Conservation (phyloP, 2,797 vertebrate species). For the Schizopygopsis malacanthus region DNA sequence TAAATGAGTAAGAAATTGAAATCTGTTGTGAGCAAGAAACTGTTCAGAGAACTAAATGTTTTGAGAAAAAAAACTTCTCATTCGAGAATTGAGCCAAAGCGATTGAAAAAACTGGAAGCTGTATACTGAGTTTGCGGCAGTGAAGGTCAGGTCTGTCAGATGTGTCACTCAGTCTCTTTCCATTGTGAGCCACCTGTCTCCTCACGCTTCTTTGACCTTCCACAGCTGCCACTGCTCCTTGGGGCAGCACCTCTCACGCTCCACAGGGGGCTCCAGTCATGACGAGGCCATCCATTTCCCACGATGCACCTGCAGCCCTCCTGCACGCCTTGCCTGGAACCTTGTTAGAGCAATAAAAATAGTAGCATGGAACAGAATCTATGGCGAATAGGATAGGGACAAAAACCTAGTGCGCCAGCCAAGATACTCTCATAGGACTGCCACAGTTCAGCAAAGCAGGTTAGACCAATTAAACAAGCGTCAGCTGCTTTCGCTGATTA, state of each 20-base stretch:
- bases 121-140: background rate
- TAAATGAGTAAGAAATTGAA: background rate
- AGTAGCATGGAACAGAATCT: slow-evolving; percentile 53
- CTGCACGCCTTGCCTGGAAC: slow-evolving; percentile 25
- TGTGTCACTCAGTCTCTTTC: slow-evolving; percentile 4
- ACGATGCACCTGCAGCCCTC: slow-evolving; percentile 49
- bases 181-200: slow-evolving; percentile 36
- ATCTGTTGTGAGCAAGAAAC: background rate
- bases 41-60: background rate
- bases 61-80: background rate
- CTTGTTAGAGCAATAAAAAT: slow-evolving; percentile 62
- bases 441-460: slow-evolving; percentile 60
- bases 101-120: background rate
- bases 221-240: slow-evolving; percentile 48
- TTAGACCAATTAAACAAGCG: slow-evolving; percentile 61
- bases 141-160: slow-evolving; percentile 21
- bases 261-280: slow-evolving; percentile 5
- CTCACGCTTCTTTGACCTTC: slow-evolving; percentile 30
- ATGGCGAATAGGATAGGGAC: slow-evolving; percentile 42
- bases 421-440: slow-evolving; percentile 39
- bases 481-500: slow-evolving; percentile 62
- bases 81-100: background rate
- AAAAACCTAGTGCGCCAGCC: slow-evolving; percentile 26
- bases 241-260: slow-evolving; percentile 21
- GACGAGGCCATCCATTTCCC: slow-evolving; percentile 51